Conservation (phyloP, 2,888 invertebrate species). For the Geophilus truncorum region DNA sequence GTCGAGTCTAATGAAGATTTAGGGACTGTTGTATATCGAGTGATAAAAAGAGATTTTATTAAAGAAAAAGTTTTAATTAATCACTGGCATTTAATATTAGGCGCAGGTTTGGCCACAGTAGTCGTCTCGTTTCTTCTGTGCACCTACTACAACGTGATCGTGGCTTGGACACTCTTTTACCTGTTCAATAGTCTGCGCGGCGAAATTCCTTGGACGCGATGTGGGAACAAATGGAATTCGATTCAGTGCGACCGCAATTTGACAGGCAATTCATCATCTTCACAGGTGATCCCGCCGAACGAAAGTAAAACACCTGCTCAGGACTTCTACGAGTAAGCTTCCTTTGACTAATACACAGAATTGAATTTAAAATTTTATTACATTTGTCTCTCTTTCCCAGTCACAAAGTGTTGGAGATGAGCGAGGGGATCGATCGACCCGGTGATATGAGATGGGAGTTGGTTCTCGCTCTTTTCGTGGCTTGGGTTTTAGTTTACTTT, state of each 20-base stretch:
- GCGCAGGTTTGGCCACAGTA: conserved; percentile 87
- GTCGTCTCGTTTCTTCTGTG: conserved; percentile 92
- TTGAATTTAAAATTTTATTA: background rate
- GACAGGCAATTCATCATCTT: conserved; percentile 48
- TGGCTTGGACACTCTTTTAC: conserved; percentile 89
- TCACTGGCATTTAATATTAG: conserved; percentile 63
- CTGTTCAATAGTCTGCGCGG: conserved; percentile 84
- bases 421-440: conserved; percentile 73
- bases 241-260: conserved; percentile 63
- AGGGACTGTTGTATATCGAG: too few relatives aligned
- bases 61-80: too few relatives aligned
- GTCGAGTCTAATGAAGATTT: too few relatives aligned
- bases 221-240: conserved; percentile 80
- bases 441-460: conserved; percentile 82
- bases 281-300: conserved; percentile 55
- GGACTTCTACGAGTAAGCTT: conserved; percentile 83
- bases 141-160: conserved; percentile 92
- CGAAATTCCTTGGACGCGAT: conserved; percentile 77
- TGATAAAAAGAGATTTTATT: too few relatives aligned
- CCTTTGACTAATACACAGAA: background rate
- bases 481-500: conserved; percentile 92
- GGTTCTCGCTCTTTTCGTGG: conserved; percentile 78
- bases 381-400: conserved; percentile 52
- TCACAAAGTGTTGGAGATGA: conserved; percentile 77
- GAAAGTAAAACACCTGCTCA: conserved; percentile 78